Percentiles rank a stretch among this genome's conserved stretches.
These are phyloP conservation scores for Osmerus mordax DNA, from an alignment of 2,113 vertebrate genomes.

Conservation along the genomic window DNA sequence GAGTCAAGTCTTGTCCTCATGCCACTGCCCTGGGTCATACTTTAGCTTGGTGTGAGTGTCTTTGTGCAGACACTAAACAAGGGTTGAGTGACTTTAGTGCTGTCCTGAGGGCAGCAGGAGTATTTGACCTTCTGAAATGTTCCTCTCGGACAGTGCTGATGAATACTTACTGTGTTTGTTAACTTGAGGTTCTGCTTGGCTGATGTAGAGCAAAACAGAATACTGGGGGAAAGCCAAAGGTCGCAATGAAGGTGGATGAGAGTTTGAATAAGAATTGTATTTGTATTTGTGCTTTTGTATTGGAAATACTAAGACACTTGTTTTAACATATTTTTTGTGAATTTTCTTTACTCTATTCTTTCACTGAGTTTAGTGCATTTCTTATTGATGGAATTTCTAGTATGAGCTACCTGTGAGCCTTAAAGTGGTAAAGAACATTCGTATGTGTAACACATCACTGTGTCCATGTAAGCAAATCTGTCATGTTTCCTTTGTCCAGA, in stretches of 20 bases:
- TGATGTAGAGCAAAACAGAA: constrained; percentile 25
- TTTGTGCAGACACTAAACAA: constrained; percentile 63
- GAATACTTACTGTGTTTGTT: constrained; percentile 53
- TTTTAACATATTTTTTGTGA: too few species aligned
- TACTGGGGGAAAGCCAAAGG: not conserved
- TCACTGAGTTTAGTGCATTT: not conserved
- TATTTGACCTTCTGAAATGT: constrained; percentile 52
- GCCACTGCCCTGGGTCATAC: constrained; percentile 53
- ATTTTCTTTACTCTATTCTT: too few species aligned
- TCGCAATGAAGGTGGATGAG: too few species aligned
- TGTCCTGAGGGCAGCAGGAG: constrained; percentile 59
- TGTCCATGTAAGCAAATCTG: constrained; percentile 67
- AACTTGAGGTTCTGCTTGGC: constrained; percentile 48
- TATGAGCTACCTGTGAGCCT: constrained; percentile 19
- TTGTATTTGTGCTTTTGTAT: too few species aligned
- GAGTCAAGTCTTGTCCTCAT: constrained; percentile 34
- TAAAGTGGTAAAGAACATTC: constrained; percentile 29
- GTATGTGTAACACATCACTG: constrained; percentile 34
- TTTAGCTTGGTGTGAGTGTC: constrained; percentile 52
- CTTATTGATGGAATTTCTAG: not conserved
- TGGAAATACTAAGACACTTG: too few species aligned
- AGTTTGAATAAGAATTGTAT: too few species aligned
- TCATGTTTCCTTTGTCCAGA: constrained; percentile 69
- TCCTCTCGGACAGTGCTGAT: constrained; percentile 54
- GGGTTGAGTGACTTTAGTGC: constrained; percentile 65